These are phyloP conservation scores for Lepidurus packardi DNA, from an alignment of 1,140 invertebrate genomes.

Conservation along the genomic window DNA sequence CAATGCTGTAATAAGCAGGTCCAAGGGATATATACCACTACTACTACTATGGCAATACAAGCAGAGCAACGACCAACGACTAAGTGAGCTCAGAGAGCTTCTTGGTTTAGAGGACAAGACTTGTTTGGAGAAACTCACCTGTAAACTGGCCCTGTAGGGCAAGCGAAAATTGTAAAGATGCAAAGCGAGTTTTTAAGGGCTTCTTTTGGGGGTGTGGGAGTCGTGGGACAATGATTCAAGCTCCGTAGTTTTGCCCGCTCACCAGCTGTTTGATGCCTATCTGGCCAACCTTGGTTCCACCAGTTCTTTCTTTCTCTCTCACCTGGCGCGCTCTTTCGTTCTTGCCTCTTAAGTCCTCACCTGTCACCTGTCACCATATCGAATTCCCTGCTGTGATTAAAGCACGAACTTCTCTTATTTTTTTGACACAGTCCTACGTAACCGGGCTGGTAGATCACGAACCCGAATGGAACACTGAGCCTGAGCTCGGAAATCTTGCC, in stretches of 20 bases:
- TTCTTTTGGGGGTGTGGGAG: too few relatives aligned
- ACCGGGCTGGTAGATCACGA: background rate
- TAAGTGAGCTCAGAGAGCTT: background rate
- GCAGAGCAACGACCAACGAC: background rate
- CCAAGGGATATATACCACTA: background rate
- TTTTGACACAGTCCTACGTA: background rate
- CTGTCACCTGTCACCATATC: conserved; percentile 21
- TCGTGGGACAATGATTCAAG: background rate
- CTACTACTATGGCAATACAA: too few relatives aligned
- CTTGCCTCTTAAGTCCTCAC: background rate
- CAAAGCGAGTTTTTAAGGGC: too few relatives aligned
- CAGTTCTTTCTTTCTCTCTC: background rate
- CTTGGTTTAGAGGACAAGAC: too few relatives aligned
- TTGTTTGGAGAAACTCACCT: too few relatives aligned
- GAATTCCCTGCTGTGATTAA: conserved; percentile 19
- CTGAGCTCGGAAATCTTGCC: background rate
- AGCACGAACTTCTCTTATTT: background rate
- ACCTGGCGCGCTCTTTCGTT: background rate
- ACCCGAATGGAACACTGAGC: conserved; percentile 4
- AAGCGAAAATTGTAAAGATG: too few relatives aligned
- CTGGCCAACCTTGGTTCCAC: background rate
- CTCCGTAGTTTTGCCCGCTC: background rate
- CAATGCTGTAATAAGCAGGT: background rate
- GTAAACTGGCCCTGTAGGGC: too few relatives aligned
- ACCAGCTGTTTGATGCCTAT: conserved; percentile 1